These are phyloP conservation scores for Patella ulyssiponensis DNA, from an alignment of 2,888 invertebrate species.

Conservation along the genomic window DNA sequence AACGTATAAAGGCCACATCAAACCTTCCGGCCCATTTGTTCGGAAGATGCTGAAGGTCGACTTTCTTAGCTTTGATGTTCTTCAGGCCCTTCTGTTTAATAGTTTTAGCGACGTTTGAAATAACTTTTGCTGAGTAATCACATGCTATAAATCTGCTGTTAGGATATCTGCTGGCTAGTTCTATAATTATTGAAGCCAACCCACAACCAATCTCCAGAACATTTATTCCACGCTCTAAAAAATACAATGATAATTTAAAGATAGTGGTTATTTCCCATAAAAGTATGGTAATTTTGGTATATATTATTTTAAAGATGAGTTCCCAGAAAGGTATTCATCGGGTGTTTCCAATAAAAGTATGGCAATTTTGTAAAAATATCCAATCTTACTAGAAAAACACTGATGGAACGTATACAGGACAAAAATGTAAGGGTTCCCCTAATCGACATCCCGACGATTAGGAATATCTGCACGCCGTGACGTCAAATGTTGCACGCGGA, in stretches of 20 bases:
- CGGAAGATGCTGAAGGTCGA: background rate
- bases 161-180: background rate
- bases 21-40: background rate
- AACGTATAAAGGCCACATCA: background rate
- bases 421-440: no score
- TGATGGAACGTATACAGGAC: no score
- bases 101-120: background rate
- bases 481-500: no score
- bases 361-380: no score
- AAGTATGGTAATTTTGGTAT: no score
- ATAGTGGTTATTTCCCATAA: no score
- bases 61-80: background rate
- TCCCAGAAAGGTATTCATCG: no score
- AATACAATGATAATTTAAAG: background rate
- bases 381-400: no score
- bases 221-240: background rate
- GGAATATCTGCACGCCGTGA: no score
- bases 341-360: no score
- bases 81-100: background rate
- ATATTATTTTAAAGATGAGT: no score
- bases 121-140: background rate
- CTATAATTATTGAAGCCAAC: background rate
- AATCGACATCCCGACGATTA: no score
- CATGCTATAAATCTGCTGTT: background rate
- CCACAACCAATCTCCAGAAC: background rate